Evolutionary conservation across 1,140 invertebrate genomes (phyloP).

Genomic region (Berghia stephanieae): DNA sequence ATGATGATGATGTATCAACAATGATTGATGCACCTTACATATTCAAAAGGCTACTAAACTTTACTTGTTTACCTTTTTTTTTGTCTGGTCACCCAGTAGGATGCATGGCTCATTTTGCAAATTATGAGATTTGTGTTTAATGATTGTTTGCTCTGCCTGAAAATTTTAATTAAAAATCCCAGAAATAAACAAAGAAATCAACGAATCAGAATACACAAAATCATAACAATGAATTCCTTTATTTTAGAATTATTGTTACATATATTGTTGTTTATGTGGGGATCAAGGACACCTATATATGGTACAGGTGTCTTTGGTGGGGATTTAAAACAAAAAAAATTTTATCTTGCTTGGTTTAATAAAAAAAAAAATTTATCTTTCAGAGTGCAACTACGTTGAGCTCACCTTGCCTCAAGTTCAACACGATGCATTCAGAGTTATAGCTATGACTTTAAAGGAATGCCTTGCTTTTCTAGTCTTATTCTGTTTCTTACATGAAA

Average conservation of each 20-base stretch:
- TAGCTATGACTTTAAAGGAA: too few species aligned
- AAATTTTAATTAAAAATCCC: not conserved
- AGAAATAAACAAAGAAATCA: not conserved
- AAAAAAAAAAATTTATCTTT: not conserved
- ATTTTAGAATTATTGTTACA: too few species aligned
- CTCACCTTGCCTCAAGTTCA: constrained; percentile 19
- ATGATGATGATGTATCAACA: not conserved
- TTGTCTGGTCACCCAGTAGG: too few species aligned
- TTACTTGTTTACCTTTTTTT: not conserved
- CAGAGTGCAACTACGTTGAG: constrained; percentile 6
- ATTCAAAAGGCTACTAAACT: not conserved
- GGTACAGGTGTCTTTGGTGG: too few species aligned
- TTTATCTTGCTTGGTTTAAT: not conserved
- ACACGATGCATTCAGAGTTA: constrained; percentile 27
- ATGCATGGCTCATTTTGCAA: too few species aligned
- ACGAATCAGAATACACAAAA: not conserved
- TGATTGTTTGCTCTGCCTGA: not conserved
- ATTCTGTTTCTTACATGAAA: too few species aligned
- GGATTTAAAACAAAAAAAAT: too few species aligned
- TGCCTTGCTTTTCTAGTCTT: too few species aligned
- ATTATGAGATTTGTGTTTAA: too few species aligned
- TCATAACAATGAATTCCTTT: not conserved
- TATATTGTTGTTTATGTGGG: too few species aligned
- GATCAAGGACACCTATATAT: too few species aligned
- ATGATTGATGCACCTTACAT: not conserved